Evolutionary conservation across 2,797 vertebrate genomes (phyloP).

Genomic region (Florisuga fusca): DNA sequence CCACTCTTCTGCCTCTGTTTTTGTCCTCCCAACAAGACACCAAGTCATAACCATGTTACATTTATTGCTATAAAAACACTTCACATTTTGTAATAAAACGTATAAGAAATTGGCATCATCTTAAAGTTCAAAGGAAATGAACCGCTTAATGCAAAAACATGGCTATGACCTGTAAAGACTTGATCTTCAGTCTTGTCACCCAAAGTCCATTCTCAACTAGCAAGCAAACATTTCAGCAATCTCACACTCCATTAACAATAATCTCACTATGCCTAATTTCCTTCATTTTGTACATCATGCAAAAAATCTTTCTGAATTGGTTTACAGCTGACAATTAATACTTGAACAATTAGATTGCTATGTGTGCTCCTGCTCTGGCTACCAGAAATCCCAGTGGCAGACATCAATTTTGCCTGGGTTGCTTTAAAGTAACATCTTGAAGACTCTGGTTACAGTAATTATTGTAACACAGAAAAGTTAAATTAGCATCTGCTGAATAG

Average conservation of each 20-base stretch:
- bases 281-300: not conserved
- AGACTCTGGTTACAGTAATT: not conserved
- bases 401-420: not conserved
- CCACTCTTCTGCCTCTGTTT: not conserved
- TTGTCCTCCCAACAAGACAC: not conserved
- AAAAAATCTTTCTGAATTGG: not conserved
- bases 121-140: not conserved
- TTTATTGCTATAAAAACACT: conserved; percentile 22
- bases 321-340: conserved; percentile 12
- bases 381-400: not conserved
- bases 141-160: not conserved
- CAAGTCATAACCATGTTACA: not conserved
- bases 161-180: not conserved
- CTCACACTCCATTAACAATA: not conserved
- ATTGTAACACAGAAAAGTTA: not conserved
- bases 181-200: not conserved
- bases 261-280: not conserved
- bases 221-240: conserved; percentile 1
- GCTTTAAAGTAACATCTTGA: not conserved
- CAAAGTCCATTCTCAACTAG: not conserved
- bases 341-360: not conserved
- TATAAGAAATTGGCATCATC: not conserved
- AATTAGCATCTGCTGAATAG: conserved; percentile 7
- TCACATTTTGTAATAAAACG: not conserved
- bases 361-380: not conserved